Evolutionary conservation across 1,140 invertebrate genomes (phyloP).

Genomic region (Phthorimaea operculella): DNA sequence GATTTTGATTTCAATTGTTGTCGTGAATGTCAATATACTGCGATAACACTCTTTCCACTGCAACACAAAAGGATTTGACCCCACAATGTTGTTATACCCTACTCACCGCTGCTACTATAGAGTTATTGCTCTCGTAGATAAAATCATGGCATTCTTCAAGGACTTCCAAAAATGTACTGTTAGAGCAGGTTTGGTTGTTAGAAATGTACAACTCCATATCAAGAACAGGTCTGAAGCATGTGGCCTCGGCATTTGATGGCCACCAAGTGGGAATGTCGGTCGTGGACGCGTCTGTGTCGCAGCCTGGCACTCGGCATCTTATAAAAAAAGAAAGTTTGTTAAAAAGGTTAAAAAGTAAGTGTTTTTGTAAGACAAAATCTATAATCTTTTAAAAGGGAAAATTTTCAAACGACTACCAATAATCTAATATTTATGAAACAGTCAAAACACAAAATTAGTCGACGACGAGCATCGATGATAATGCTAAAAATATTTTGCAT

Average conservation of each 20-base stretch:
- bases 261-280: constrained; percentile 40
- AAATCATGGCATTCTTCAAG: constrained; percentile 42
- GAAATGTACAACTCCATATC: constrained; percentile 19
- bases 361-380: too few relatives aligned
- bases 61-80: too few relatives aligned
- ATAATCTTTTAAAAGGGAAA: too few relatives aligned
- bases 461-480: too few relatives aligned
- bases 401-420: too few relatives aligned
- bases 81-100: too few relatives aligned
- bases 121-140: constrained; percentile 46
- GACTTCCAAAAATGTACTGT: constrained; percentile 29
- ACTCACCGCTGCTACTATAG: constrained; percentile 42
- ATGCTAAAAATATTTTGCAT: too few relatives aligned
- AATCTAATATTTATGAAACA: too few relatives aligned
- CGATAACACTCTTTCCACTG: too few relatives aligned
- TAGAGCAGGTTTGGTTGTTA: constrained; percentile 32
- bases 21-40: too few relatives aligned
- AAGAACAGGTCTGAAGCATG: constrained; percentile 40
- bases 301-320: constrained; percentile 46
- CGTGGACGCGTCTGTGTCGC: constrained; percentile 28
- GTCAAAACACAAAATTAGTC: too few relatives aligned
- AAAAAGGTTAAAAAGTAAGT: background rate
- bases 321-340: constrained; percentile 5
- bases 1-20: too few relatives aligned
- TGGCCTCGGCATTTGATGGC: constrained; percentile 35